Evolutionary conservation across 2,113 vertebrate species (phyloP).

Genomic region (Python bivittatus): DNA sequence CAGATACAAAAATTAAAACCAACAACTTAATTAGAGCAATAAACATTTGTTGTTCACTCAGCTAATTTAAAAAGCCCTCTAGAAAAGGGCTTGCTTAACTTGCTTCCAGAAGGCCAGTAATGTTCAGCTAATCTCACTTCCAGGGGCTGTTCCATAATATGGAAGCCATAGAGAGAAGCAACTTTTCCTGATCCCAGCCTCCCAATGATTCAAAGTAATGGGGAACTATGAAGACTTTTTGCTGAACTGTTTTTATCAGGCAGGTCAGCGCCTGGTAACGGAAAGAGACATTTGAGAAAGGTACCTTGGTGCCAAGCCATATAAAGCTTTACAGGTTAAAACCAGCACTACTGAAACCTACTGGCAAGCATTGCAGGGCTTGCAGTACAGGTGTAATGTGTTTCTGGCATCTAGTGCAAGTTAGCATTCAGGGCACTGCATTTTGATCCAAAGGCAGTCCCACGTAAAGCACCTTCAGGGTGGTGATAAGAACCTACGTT

Average conservation of each 20-base stretch:
- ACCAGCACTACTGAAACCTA: neutral
- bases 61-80: neutral
- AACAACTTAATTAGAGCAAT: neutral
- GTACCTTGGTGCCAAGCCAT: neutral
- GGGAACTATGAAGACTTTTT: neutral
- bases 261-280: too few relatives aligned
- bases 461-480: neutral
- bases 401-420: neutral
- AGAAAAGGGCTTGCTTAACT: neutral
- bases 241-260: too few relatives aligned
- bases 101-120: neutral
- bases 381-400: neutral
- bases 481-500: neutral
- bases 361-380: neutral
- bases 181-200: neutral
- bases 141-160: neutral
- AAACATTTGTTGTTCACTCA: neutral
- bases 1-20: neutral
- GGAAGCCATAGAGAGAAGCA: neutral
- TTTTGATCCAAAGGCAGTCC: neutral
- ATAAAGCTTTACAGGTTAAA: neutral
- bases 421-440: neutral
- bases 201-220: neutral
- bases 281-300: too few relatives aligned
- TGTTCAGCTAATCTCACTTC: neutral